These are phyloP conservation scores for Dasyornis broadbenti DNA, from an alignment of 2,113 vertebrate genomes.

Conservation along the genomic window DNA sequence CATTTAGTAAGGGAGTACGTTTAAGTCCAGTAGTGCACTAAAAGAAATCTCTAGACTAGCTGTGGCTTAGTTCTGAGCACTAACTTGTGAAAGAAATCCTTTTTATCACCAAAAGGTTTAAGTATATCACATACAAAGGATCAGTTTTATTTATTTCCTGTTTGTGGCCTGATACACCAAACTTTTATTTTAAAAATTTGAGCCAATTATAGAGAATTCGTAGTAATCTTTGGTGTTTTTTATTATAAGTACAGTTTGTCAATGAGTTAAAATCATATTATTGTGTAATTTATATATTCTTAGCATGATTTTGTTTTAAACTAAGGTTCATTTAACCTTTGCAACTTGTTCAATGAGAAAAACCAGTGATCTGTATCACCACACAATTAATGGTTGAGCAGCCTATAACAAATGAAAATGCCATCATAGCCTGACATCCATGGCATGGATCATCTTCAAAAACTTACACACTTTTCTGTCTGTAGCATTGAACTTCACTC, in stretches of 20 bases:
- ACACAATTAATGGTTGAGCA: conserved; percentile 57
- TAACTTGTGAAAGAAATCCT: background rate
- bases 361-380: conserved; percentile 49
- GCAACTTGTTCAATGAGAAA: conserved; percentile 60
- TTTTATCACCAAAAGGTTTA: background rate
- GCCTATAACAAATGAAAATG: conserved; percentile 69
- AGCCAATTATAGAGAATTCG: background rate
- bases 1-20: background rate
- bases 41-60: background rate
- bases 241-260: background rate
- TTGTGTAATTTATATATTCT: background rate
- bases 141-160: background rate
- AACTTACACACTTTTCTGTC: conserved; percentile 39
- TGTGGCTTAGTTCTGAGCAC: background rate
- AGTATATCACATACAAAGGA: background rate
- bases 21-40: background rate
- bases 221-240: background rate
- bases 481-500: conserved; percentile 49
- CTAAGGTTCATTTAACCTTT: conserved; percentile 56
- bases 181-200: background rate
- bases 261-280: background rate
- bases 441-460: conserved; percentile 63
- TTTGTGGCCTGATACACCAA: background rate
- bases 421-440: conserved; percentile 61
- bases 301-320: background rate